phyloP scores from a whole-genome alignment of 2,888 invertebrate species.

The Lasioglossum leucozonium region DNA sequence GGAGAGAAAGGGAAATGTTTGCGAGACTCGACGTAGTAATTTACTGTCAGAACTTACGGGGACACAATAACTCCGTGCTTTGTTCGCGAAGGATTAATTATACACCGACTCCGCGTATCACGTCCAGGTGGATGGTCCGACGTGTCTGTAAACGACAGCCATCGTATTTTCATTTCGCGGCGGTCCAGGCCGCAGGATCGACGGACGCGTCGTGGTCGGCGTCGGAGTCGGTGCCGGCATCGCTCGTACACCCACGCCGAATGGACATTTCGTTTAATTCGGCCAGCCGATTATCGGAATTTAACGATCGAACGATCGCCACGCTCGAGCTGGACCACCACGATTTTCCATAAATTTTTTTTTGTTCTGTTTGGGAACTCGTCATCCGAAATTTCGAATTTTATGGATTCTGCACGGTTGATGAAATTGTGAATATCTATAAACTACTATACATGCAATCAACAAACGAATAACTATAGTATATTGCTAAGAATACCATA shows the following conservation, averaged over 20 bases:
- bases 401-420: background rate
- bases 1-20: constrained; percentile 33
- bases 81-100: constrained; percentile 63
- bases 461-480: no score
- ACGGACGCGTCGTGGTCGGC: constrained; percentile 23
- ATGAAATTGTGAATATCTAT: background rate
- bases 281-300: constrained; percentile 17
- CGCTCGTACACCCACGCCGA: background rate
- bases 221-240: background rate
- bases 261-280: constrained; percentile 36
- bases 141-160: constrained; percentile 67
- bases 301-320: constrained; percentile 14
- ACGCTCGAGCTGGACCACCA: background rate
- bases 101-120: constrained; percentile 42
- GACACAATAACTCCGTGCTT: constrained; percentile 57
- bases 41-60: constrained; percentile 62
- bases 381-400: background rate
- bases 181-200: constrained; percentile 31
- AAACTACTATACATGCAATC: no score
- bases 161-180: constrained; percentile 65
- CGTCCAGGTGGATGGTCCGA: constrained; percentile 52
- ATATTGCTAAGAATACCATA: no score
- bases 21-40: constrained; percentile 62
- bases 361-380: background rate
- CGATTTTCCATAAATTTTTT: background rate